Percentiles rank a stretch among this genome's conserved stretches.
Evolutionary conservation across 92 coral and sea anemone species (phyloP).

Genomic region (Ricordea florida): DNA sequence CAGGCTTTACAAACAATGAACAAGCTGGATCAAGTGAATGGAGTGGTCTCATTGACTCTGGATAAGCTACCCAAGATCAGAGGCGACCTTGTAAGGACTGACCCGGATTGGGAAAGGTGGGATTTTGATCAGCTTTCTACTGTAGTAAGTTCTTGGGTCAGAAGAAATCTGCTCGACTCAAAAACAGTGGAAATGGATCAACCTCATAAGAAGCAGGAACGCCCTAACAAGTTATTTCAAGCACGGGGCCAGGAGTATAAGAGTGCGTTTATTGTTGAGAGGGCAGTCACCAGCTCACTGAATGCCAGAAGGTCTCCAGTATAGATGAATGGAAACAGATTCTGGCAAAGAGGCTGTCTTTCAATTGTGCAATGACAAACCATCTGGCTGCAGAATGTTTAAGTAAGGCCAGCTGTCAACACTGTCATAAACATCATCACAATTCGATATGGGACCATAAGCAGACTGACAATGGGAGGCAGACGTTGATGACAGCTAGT

Average conservation of each 20-base stretch:
- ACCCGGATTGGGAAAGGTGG: constrained; percentile 22
- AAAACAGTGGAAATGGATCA: too few species aligned
- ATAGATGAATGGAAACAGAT: not conserved
- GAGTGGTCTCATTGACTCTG: constrained; percentile 11
- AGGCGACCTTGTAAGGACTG: constrained; percentile 22
- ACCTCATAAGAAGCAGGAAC: not conserved
- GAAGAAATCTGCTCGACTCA: too few species aligned
- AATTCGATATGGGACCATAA: constrained; percentile 12
- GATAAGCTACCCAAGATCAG: constrained; percentile 24
- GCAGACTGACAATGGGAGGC: not conserved
- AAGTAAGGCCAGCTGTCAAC: not conserved
- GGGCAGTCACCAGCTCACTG: not conserved
- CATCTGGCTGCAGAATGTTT: not conserved
- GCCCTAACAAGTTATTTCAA: not conserved
- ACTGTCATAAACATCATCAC: constrained; percentile 9
- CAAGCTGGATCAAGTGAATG: not conserved
- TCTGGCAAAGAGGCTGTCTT: constrained; percentile 21
- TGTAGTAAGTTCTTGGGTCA: too few species aligned
- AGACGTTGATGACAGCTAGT: constrained; percentile 22
- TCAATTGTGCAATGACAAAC: constrained; percentile 12
- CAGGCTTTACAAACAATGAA: constrained; percentile 7
- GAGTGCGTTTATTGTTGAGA: constrained; percentile 9
- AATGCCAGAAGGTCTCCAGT: constrained; percentile 5
- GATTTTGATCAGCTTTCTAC: not conserved
- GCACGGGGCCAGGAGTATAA: not conserved